These are phyloP conservation scores for Aphis gossypii DNA, from an alignment of 1,140 invertebrate species.

Conservation along the genomic window DNA sequence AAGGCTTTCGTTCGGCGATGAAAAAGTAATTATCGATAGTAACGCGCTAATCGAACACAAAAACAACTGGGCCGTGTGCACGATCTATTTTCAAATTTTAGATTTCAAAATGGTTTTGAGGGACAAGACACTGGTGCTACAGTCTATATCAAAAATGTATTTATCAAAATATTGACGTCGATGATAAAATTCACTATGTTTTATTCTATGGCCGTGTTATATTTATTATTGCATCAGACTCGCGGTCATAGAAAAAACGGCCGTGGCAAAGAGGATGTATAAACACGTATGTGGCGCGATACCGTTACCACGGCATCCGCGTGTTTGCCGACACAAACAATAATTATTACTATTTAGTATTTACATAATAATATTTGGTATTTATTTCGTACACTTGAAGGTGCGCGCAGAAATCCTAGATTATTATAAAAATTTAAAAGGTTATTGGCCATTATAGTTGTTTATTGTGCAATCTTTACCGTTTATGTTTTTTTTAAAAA, in stretches of 20 bases:
- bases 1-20: not conserved
- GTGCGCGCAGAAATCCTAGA: too few species aligned
- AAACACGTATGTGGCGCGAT: not conserved
- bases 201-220: not conserved
- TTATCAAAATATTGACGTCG: constrained; percentile 53
- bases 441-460: too few species aligned
- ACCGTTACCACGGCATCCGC: constrained; percentile 14
- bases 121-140: not conserved
- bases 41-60: not conserved
- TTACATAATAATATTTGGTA: too few species aligned
- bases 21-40: not conserved
- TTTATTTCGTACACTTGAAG: too few species aligned
- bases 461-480: not conserved
- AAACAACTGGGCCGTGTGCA: not conserved
- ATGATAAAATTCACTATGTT: constrained; percentile 18
- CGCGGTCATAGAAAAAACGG: not conserved
- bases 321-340: not conserved
- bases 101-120: not conserved
- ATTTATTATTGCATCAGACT: not conserved
- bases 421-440: too few species aligned
- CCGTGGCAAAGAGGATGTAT: not conserved
- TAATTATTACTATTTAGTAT: too few species aligned
- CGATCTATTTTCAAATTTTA: not conserved
- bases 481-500: not conserved
- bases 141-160: not conserved